Evolutionary conservation across 2,888 invertebrate genomes (phyloP).

Genomic region (Stenichneumon culpator): DNA sequence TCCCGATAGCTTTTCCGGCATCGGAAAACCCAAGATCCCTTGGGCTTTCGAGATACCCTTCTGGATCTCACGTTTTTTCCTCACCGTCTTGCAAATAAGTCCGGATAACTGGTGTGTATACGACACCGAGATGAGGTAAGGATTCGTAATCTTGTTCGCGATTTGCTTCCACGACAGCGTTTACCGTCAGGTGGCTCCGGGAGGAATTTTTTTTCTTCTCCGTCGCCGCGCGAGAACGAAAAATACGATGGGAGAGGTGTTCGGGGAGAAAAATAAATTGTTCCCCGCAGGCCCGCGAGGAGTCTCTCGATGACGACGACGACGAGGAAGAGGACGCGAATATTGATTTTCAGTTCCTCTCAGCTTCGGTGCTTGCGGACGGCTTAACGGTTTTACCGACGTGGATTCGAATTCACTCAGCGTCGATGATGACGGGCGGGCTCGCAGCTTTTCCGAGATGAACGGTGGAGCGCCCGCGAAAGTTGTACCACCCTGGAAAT

Average conservation of each 20-base stretch:
- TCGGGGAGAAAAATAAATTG: conserved; percentile 72
- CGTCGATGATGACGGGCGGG: conserved; percentile 62
- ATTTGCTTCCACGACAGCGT: conserved; percentile 21
- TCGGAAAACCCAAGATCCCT: background rate
- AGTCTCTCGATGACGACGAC: conserved; percentile 18
- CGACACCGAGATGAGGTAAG: background rate
- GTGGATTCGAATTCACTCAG: conserved; percentile 59
- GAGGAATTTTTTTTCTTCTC: conserved; percentile 25
- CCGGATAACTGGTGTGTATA: conserved; percentile 34
- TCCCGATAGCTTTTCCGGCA: conserved; percentile 22
- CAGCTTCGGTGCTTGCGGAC: conserved; percentile 29
- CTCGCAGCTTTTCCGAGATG: conserved; percentile 53
- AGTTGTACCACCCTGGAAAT: conserved; percentile 25
- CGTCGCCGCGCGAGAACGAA: conserved; percentile 32
- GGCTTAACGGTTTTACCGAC: conserved; percentile 62
- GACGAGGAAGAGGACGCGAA: conserved; percentile 62
- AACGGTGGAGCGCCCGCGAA: conserved; percentile 52
- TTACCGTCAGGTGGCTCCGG: conserved; percentile 29
- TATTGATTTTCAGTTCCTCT: conserved; percentile 74
- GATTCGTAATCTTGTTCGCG: conserved; percentile 39
- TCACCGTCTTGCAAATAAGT: conserved; percentile 30
- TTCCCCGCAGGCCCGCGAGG: conserved; percentile 63
- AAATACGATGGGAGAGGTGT: conserved; percentile 57
- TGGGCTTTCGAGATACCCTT: background rate
- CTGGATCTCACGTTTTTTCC: conserved; percentile 15